Percentiles rank a stretch among this genome's conserved stretches.
Evolutionary conservation across 2,113 vertebrate genomes (phyloP).

Genomic region (Tragelaphus imberbis): DNA sequence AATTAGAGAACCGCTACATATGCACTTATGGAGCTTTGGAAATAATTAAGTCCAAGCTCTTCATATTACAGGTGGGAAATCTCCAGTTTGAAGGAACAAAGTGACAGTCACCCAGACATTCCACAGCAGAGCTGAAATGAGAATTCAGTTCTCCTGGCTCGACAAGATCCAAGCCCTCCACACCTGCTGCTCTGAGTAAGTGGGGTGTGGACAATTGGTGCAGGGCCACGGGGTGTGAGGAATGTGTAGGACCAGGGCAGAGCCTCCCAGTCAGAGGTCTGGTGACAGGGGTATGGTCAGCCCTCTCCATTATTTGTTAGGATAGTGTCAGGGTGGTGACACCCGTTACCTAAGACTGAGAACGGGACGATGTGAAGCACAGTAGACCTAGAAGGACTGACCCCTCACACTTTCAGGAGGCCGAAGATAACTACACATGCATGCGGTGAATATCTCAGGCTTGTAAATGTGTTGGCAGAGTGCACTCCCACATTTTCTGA

Average conservation of each 20-base stretch:
- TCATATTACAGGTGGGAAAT: background rate
- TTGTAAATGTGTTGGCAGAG: background rate
- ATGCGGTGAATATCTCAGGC: background rate
- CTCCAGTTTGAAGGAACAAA: background rate
- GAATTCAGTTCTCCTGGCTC: background rate
- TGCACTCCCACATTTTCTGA: background rate
- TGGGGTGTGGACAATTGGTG: too few species aligned
- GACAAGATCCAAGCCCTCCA: background rate
- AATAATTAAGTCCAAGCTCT: background rate
- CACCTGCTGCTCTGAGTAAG: accelerated
- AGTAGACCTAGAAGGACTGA: background rate
- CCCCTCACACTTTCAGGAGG: background rate
- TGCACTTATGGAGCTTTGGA: background rate
- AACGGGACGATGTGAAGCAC: background rate
- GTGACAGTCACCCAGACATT: background rate
- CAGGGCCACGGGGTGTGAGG: accelerated
- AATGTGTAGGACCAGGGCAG: accelerated
- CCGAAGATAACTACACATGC: background rate
- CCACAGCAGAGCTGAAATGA: background rate
- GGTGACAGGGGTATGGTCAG: background rate
- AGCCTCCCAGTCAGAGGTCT: background rate
- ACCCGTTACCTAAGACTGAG: background rate
- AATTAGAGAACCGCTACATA: background rate
- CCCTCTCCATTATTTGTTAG: background rate
- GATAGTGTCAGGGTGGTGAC: background rate